Base-by-base conservation (phyloP, 2,113 vertebrate genomes). In the Cyanoramphus novaezelandiae region DNA sequence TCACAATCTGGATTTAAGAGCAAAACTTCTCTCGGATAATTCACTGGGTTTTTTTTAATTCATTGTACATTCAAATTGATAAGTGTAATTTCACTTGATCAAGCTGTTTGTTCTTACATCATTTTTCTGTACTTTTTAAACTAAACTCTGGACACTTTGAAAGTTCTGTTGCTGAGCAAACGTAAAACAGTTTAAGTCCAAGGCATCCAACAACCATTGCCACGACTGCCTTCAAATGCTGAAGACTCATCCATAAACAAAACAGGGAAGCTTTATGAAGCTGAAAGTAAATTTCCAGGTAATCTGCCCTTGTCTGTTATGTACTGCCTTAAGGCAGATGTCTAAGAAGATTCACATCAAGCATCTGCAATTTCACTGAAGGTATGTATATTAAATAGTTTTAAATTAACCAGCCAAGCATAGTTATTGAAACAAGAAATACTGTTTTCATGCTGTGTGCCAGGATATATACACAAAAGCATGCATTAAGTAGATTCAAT, bases 391-490 rank as follows among this genome's bases (percentile, higher is more conserved):
- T 86, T 64, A 74, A 74, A 59, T 64, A 95, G 44, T 46, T 90
- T 63, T 64, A 82, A 95, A 82, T 74, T 65, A 88, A 88, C 68
- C 49, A 82, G 33, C 41, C 52, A 84, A 89, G 27, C 3, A 1
- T 31, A 60, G 31, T 13, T 82, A 76, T 18, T 91, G n/a, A 89
- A 90, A 91, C 11, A 91, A 78, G 53, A 92, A 93, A 84, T 8
- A 46, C 4, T 67, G 7, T 77, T 83, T 92, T 78, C 35, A 50
- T 55, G 35, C 6, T 67, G 11, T 70, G 24, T 71, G 50, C 12
- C 47, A 53, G 24, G 24, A 83, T 37, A 25, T 81, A 76, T 50
- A 68, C 18, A 86, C 7, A 84, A 52, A 29, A 33, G 29, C 31
- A 65, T 39, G 72, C 7, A 49, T 39, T 67, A 53, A 52, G 23